phyloP scores from a whole-genome alignment of 2,888 invertebrate species.

The Pocota personata region DNA sequence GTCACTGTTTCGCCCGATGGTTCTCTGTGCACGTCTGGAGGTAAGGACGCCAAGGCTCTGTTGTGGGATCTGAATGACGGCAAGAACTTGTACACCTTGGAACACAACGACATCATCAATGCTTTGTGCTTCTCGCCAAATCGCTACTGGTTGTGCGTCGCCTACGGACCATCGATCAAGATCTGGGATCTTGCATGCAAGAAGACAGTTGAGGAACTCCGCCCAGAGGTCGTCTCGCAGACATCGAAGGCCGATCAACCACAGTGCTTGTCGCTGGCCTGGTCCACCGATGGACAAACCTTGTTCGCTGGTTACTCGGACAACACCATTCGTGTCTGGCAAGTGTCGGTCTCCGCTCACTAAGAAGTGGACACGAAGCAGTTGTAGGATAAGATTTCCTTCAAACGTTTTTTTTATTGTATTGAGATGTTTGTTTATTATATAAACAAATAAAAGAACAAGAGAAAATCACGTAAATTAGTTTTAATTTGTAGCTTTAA shows the following conservation, averaged over 20 bases:
- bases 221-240: slow-evolving; percentile 94
- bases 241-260: slow-evolving; percentile 95
- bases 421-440: slow-evolving; percentile 78
- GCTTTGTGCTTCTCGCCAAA: slow-evolving; percentile 99
- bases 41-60: slow-evolving; percentile 99
- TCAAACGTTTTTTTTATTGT: slow-evolving; percentile 60
- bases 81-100: slow-evolving; percentile 99
- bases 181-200: slow-evolving; percentile 99
- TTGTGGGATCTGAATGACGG: slow-evolving; percentile 99
- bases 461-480: slow-evolving; percentile 68
- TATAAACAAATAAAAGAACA: slow-evolving; percentile 78
- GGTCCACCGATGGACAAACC: slow-evolving; percentile 99
- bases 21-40: slow-evolving; percentile 99
- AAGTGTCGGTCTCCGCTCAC: slow-evolving; percentile 94
- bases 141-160: slow-evolving; percentile 99
- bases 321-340: slow-evolving; percentile 99
- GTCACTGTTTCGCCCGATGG: slow-evolving; percentile 99
- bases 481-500: slow-evolving; percentile 54
- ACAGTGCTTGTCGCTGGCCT: slow-evolving; percentile 97
- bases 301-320: slow-evolving; percentile 99
- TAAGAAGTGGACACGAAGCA: slow-evolving; percentile 81
- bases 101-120: slow-evolving; percentile 99
- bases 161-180: slow-evolving; percentile 98
- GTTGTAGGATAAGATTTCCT: not conserved
- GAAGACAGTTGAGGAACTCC: slow-evolving; percentile 99